Conservation (phyloP, 2,113 vertebrate genomes). For the Mola mola region DNA sequence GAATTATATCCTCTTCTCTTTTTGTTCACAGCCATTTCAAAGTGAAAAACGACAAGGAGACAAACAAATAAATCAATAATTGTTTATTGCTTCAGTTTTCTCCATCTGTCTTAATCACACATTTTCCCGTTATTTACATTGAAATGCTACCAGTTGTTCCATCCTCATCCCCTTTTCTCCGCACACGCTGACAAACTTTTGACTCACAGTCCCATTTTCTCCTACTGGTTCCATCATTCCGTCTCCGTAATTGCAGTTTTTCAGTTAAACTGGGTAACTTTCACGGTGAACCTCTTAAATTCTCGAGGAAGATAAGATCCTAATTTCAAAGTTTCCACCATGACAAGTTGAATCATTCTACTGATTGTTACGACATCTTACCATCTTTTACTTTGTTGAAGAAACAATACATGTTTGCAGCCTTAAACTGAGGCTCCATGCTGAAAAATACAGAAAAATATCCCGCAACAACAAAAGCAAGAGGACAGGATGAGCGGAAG, state of each 20-base stretch:
- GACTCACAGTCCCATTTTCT: no score
- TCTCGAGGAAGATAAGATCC: not conserved
- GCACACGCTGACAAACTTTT: not conserved
- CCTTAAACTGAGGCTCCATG: not conserved
- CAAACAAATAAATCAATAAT: not conserved
- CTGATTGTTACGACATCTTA: not conserved
- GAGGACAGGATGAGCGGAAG: not conserved
- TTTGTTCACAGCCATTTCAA: not conserved
- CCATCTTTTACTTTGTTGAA: no score
- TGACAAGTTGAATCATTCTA: not conserved
- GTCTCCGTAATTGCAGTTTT: not conserved
- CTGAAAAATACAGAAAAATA: not conserved
- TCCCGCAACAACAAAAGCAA: not conserved
- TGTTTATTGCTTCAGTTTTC: constrained; percentile 19
- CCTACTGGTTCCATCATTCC: no score
- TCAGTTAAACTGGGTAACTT: not conserved
- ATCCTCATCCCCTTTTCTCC: not conserved
- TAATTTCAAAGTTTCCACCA: constrained; percentile 1
- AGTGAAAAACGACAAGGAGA: not conserved
- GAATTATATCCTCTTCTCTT: not conserved
- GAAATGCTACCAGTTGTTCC: not conserved
- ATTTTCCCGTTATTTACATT: not conserved
- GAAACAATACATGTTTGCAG: not conserved
- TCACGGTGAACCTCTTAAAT: constrained; percentile 2
- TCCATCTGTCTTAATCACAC: not conserved